Evolutionary conservation across 2,113 vertebrate genomes (phyloP).

Genomic region (Todiramphus saurophagus): DNA sequence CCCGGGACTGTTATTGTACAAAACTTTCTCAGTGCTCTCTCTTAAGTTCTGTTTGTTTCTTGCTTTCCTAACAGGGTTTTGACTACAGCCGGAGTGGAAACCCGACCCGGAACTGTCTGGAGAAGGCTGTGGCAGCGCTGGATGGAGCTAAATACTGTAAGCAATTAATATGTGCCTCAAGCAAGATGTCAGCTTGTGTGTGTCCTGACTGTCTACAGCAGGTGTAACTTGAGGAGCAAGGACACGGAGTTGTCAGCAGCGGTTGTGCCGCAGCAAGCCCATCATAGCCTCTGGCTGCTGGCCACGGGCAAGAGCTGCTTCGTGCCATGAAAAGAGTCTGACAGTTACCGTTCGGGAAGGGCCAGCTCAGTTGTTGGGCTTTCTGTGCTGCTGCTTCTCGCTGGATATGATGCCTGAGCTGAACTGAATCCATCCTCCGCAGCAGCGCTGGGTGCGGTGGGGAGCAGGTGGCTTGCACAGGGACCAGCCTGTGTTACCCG

Average conservation of each 20-base stretch:
- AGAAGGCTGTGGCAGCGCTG: conserved; percentile 84
- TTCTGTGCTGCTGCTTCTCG: fast-evolving
- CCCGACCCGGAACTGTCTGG: conserved; percentile 88
- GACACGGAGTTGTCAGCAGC: neutral
- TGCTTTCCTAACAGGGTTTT: conserved; percentile 78
- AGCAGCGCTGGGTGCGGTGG: neutral
- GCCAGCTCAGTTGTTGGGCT: neutral
- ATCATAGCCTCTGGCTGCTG: neutral
- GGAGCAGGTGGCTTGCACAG: neutral
- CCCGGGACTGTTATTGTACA: neutral
- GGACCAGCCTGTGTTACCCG: neutral
- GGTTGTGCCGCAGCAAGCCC: neutral
- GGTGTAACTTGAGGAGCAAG: neutral
- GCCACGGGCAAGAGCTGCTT: neutral
- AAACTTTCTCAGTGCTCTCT: neutral
- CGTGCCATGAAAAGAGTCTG: neutral
- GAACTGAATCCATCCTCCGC: neutral
- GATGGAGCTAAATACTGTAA: conserved; percentile 93
- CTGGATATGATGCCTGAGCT: neutral
- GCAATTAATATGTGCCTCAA: conserved; percentile 13
- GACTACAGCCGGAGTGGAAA: conserved; percentile 93
- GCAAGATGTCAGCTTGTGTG: neutral
- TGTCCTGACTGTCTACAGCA: neutral
- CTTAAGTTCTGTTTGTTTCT: neutral
- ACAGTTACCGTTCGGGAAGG: neutral